Conservation (phyloP, 2,113 vertebrate genomes). For the Bothrops jararaca region DNA sequence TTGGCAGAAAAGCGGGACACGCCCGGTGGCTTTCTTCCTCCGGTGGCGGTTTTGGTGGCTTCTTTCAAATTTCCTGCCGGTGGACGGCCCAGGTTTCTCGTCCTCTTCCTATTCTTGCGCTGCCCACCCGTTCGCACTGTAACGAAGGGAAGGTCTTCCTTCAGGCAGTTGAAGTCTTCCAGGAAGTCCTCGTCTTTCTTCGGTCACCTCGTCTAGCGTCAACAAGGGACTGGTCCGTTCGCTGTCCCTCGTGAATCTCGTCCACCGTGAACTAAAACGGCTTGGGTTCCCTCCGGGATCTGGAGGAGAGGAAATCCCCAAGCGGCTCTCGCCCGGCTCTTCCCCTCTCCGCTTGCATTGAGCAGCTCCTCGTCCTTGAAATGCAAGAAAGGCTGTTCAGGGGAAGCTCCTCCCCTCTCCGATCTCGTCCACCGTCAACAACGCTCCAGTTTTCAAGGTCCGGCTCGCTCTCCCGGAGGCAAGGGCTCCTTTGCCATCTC, state of each 20-base stretch:
- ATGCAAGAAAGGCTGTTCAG: conserved; percentile 41
- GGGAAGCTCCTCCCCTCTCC: conserved; percentile 71
- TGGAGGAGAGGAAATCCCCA: conserved; percentile 49
- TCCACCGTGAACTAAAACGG: conserved; percentile 68
- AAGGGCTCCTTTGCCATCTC: conserved; percentile 33
- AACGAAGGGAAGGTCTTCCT: conserved; percentile 78
- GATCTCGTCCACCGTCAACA: conserved; percentile 74
- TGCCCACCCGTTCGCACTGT: conserved; percentile 82
- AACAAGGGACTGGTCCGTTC: conserved; percentile 67
- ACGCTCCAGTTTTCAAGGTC: conserved; percentile 66
- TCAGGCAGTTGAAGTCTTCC: conserved; percentile 71
- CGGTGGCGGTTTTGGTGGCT: not conserved
- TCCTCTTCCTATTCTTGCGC: conserved; percentile 65
- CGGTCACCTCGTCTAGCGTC: conserved; percentile 72
- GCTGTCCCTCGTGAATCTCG: conserved; percentile 66
- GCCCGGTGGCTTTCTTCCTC: conserved; percentile 23
- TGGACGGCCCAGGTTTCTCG: not conserved
- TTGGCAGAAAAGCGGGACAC: conserved; percentile 37
- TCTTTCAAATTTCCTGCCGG: fast-evolving
- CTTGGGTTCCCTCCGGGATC: conserved; percentile 65
- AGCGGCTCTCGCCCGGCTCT: conserved; percentile 34
- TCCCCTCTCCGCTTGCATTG: conserved; percentile 41
- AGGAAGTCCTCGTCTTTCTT: conserved; percentile 72
- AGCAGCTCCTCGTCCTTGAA: conserved; percentile 30
- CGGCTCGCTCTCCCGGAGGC: conserved; percentile 45